Evolutionary conservation across 2,797 vertebrate genomes (phyloP).

Genomic region (Macrochelys suwanniensis): DNA sequence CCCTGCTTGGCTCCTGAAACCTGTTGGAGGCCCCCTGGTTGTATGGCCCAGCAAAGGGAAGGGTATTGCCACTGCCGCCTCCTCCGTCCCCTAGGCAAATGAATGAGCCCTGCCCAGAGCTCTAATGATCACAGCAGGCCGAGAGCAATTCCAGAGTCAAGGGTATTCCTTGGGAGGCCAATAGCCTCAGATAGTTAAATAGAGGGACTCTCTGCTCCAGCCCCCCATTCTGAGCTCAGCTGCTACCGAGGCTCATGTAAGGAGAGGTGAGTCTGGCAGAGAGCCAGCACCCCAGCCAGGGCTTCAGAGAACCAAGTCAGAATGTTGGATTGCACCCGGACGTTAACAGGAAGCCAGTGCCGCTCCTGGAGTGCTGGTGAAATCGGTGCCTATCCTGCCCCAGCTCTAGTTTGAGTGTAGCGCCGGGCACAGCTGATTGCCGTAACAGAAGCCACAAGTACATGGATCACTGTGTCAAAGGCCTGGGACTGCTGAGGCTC

Average conservation of each 20-base stretch:
- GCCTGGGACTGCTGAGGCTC: neutral
- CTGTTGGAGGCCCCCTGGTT: no score
- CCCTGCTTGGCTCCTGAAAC: no score
- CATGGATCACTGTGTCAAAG: neutral
- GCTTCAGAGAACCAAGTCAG: neutral
- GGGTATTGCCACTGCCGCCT: neutral
- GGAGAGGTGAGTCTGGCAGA: neutral
- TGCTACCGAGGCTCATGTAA: neutral
- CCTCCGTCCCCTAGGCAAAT: neutral
- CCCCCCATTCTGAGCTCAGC: neutral
- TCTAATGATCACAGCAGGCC: neutral
- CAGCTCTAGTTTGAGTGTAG: neutral
- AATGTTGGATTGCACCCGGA: rapidly evolving
- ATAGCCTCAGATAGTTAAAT: neutral
- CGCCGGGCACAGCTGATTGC: neutral
- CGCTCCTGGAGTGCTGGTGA: neutral
- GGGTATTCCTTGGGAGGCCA: neutral
- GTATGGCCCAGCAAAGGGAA: no score
- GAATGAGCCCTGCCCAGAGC: neutral
- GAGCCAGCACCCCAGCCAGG: neutral
- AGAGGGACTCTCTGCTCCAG: neutral
- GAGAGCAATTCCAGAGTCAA: neutral
- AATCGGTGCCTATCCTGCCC: neutral
- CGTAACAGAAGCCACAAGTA: neutral
- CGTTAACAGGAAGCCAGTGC: neutral